Base-by-base conservation (phyloP, 2,888 invertebrate genomes). In the Pseudanteris insignis region DNA sequence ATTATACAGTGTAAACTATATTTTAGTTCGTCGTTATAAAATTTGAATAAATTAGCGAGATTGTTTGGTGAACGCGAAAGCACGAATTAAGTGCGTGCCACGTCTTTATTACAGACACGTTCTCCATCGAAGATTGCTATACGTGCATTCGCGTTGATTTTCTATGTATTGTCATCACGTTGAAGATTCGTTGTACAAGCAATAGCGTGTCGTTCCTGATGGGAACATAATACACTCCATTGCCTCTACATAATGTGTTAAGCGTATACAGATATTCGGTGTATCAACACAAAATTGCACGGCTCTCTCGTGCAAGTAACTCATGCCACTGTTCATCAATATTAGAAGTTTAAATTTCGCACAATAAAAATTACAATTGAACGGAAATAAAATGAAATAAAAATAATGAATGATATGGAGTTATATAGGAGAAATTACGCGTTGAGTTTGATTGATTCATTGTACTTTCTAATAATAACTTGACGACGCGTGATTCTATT, bases 141-240 rank as follows among this genome's bases (percentile, higher is more conserved):
- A 44, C 44, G 44, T 37, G 44, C 36, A 53, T 34, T 53, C 8
- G 30, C 43, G 51, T 30, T 36, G 36, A 36, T 53, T 37, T 44
- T 38, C 9, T 37, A 46, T 10, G 53, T 53, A 44, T 53, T 53
- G 44, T 53, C 53, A 6, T 43, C 53, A 32, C 43, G 37, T 44
- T 44, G 37, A 53, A 37, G 44, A 53, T 53, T 29, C 37, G 32
- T 11, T 37, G 53, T 44, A 44, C 53, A 44, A 53, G 53, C 44
- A 53, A 53, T 53, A 36, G 44, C 37, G 32, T 44, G 43, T 10
- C 53, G 26, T 44, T 32, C 29, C 37, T 44, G 37, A 37, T 53
- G 44, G 37, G 37, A 44, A 34, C 21, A 34, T 36, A 40, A 37
- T 43, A 37, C 21, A 53, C 32, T 14, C 53, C 34, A 53, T 53